phyloP scores from a whole-genome alignment of 2,113 vertebrate species.

The Cavia porcellus region DNA sequence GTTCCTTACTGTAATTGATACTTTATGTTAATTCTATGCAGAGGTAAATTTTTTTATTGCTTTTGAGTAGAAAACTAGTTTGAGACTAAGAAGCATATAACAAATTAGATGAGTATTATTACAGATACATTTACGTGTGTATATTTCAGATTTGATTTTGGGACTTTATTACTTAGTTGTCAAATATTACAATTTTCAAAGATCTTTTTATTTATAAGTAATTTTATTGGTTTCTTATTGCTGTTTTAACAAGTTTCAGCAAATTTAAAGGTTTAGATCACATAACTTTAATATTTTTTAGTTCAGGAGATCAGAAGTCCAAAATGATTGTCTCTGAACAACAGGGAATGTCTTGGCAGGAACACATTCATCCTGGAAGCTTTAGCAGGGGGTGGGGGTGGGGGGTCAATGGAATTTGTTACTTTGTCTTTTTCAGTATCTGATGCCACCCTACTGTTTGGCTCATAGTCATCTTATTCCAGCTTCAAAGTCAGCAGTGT shows the following conservation, averaged over 20 bases:
- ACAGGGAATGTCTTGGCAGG: not conserved
- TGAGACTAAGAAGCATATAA: not conserved
- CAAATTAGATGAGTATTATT: not conserved
- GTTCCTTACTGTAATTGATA: not conserved
- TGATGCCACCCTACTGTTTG: not conserved
- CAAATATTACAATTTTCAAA: not conserved
- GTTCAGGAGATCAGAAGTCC: not conserved
- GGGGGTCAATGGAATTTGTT: not conserved
- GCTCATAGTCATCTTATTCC: not conserved
- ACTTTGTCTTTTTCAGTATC: not conserved
- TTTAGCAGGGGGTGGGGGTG: not conserved
- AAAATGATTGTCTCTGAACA: not conserved
- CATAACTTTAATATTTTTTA: not conserved
- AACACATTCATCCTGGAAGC: not conserved
- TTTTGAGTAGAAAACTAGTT: not conserved
- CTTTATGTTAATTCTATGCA: not conserved
- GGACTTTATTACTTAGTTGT: not conserved
- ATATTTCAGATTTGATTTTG: not conserved
- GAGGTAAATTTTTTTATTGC: not conserved
- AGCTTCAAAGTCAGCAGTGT: not conserved
- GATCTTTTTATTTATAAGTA: not conserved
- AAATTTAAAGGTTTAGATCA: not conserved
- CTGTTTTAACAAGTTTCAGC: not conserved
- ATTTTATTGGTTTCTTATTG: not conserved
- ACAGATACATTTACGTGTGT: not conserved